A percentile compares a stretch with the other conserved stretches of the same genome.
phyloP scores from a whole-genome alignment of 2,888 invertebrate genomes.

The Epinotia ramella region DNA sequence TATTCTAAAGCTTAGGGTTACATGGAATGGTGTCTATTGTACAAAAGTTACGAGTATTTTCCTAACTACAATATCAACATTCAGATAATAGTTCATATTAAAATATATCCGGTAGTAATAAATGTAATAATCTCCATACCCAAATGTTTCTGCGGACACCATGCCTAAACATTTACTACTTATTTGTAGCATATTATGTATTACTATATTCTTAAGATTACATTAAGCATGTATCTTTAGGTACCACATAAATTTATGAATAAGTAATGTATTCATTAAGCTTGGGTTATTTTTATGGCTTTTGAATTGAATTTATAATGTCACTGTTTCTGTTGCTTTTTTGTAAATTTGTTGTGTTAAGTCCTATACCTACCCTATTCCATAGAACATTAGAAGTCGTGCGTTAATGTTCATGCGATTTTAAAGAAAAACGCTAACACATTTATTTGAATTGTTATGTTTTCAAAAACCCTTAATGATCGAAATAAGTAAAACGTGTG shows the following conservation, averaged over 20 bases:
- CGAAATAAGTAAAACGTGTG: no score
- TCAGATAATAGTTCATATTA: background rate
- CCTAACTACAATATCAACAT: slow-evolving; percentile 3
- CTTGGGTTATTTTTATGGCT: background rate
- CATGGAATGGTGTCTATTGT: background rate
- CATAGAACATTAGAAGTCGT: no score
- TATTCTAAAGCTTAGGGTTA: background rate
- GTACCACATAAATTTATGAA: background rate
- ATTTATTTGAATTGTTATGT: no score
- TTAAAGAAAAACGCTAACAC: no score
- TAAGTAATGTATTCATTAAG: background rate
- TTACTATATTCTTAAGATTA: background rate
- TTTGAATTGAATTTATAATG: background rate
- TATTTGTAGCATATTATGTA: background rate
- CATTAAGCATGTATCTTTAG: background rate
- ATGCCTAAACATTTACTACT: background rate
- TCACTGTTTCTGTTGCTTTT: background rate
- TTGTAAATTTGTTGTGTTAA: background rate
- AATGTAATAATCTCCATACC: background rate
- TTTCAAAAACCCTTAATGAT: no score
- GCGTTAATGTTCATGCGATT: background rate
- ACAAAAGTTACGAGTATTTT: background rate
- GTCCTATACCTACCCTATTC: background rate
- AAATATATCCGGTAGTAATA: background rate
- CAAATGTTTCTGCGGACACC: background rate